A percentile compares a stretch with the other conserved stretches of the same genome.
Evolutionary conservation across 2,888 invertebrate genomes (phyloP).

Genomic region (Thecocarcelia acutangulata): DNA sequence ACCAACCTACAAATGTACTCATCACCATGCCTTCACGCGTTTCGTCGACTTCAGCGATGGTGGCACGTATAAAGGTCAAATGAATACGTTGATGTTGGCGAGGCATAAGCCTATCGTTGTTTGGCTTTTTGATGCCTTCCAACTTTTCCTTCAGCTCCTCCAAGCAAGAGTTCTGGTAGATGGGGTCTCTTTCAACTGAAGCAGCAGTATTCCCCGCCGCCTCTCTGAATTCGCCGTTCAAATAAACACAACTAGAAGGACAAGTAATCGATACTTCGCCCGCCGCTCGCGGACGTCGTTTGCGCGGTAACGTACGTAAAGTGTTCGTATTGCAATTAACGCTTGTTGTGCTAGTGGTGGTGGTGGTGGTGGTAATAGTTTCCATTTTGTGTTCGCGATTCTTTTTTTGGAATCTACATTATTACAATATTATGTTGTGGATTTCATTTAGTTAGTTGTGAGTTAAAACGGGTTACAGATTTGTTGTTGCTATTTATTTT

Average conservation of each 20-base stretch:
- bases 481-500: too few species aligned
- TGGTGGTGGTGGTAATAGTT: conserved; percentile 48
- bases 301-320: conserved; percentile 78
- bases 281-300: conserved; percentile 79
- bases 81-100: conserved; percentile 65
- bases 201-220: conserved; percentile 57
- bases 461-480: conserved; percentile 36
- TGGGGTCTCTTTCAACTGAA: conserved; percentile 72
- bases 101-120: conserved; percentile 6
- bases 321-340: conserved; percentile 66
- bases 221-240: conserved; percentile 74
- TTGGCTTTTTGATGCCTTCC: conserved; percentile 64
- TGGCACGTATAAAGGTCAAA: conserved; percentile 75
- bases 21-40: conserved; percentile 75
- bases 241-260: conserved; percentile 77
- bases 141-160: conserved; percentile 68
- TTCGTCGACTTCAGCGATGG: conserved; percentile 72
- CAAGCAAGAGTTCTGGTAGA: conserved; percentile 77
- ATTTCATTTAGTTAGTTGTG: conserved; percentile 48
- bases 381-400: conserved; percentile 53
- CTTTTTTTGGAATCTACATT: conserved; percentile 70
- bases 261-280: conserved; percentile 81
- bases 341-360: too few species aligned
- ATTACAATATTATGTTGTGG: conserved; percentile 38
- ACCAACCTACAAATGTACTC: conserved; percentile 80